Conservation (phyloP, 2,888 invertebrate species). For the Apamea sordens region DNA sequence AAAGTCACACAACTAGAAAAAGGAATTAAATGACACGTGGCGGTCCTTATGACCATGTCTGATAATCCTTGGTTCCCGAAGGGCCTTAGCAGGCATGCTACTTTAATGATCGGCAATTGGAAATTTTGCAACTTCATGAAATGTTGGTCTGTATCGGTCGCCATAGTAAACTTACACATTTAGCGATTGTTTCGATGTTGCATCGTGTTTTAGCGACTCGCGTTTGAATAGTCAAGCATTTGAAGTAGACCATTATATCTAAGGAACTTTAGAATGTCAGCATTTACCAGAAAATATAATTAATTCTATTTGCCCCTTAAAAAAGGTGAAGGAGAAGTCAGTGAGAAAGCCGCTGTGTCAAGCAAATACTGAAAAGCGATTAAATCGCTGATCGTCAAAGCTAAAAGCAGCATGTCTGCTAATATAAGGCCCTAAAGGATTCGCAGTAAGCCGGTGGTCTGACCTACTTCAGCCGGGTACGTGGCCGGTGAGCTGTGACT, state of each 20-base stretch:
- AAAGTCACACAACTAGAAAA: slow-evolving; percentile 18
- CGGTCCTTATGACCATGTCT: slow-evolving; percentile 30
- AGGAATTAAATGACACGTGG: slow-evolving; percentile 55
- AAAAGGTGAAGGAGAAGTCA: not conserved
- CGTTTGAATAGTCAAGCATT: not conserved
- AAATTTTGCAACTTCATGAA: not conserved
- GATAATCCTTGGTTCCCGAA: slow-evolving; percentile 27
- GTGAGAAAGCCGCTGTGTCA: not conserved
- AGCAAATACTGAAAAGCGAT: not conserved
- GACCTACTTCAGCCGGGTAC: slow-evolving; percentile 64
- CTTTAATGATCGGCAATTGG: not conserved
- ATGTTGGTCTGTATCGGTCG: not conserved
- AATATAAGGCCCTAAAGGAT: slow-evolving; percentile 24
- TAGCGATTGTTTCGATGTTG: not conserved
- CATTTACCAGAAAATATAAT: not conserved
- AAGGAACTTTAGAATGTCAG: not conserved
- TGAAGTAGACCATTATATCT: not conserved
- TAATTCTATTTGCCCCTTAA: not conserved
- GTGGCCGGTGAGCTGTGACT: slow-evolving; percentile 47
- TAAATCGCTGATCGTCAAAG: not conserved
- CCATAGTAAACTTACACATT: not conserved
- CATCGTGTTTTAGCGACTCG: not conserved
- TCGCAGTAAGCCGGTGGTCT: slow-evolving; percentile 57
- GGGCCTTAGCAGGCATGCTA: slow-evolving; percentile 1
- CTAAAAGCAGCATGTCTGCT: not conserved